phyloP scores from a whole-genome alignment of 2,888 invertebrate species.

The Pediacus dermestoides region DNA sequence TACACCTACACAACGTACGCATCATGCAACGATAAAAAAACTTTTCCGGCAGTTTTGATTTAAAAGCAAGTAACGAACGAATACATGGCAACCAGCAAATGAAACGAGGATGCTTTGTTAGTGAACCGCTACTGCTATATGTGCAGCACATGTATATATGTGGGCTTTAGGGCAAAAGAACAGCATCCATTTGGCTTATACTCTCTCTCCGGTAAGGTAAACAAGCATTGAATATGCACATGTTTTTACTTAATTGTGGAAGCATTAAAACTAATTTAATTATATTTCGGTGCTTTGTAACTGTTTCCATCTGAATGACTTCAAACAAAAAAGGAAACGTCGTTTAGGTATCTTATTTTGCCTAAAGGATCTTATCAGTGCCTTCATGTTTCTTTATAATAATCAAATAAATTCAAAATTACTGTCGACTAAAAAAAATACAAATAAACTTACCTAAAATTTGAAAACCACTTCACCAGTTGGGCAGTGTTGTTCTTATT shows the following conservation, averaged over 20 bases:
- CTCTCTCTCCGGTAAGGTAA: too few relatives aligned
- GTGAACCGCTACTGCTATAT: conserved; percentile 19
- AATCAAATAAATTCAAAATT: too few relatives aligned
- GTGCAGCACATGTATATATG: conserved; percentile 25
- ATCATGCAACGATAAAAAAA: conserved; percentile 32
- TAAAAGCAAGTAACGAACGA: conserved; percentile 37
- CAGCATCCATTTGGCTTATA: conserved; percentile 5
- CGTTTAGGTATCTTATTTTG: too few relatives aligned
- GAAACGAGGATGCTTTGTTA: conserved; percentile 43
- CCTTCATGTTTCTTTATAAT: too few relatives aligned
- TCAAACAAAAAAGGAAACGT: too few relatives aligned
- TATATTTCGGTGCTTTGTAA: too few relatives aligned
- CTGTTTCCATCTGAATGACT: too few relatives aligned
- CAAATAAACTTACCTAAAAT: conserved; percentile 82
- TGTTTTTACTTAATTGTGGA: too few relatives aligned
- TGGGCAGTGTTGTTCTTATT: conserved; percentile 99
- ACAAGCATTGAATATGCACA: too few relatives aligned
- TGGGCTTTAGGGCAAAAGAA: conserved; percentile 36
- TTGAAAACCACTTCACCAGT: conserved; percentile 99
- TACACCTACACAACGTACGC: conserved; percentile 11
- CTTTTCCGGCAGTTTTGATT: conserved; percentile 46
- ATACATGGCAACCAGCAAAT: conserved; percentile 40
- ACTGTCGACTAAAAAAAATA: conserved; percentile 3
- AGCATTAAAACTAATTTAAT: too few relatives aligned
- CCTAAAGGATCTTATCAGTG: too few relatives aligned